Conservation (phyloP, 1,140 invertebrate species). For the Drosophila funebris region DNA sequence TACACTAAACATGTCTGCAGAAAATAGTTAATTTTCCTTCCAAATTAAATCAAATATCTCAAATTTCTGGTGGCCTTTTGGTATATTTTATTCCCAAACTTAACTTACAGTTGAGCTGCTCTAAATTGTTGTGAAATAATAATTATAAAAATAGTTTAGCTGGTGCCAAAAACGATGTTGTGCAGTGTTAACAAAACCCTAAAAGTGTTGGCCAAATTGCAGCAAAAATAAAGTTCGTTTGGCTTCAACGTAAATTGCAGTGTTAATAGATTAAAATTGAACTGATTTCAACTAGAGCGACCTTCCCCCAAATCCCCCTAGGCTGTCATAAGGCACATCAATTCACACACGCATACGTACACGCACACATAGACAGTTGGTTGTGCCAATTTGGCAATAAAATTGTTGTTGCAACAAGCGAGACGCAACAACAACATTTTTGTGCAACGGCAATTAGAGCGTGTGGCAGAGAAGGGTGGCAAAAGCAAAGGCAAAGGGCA, state of each 20-base stretch:
- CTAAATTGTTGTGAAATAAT: too few species aligned
- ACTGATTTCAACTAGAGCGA: neutral
- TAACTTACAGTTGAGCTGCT: too few species aligned
- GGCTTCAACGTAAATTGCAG: neutral
- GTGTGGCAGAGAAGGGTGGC: neutral
- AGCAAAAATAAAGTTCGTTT: neutral
- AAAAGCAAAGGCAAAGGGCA: neutral
- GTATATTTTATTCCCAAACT: too few species aligned
- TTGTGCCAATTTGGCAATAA: conserved; percentile 41
- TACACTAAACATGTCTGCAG: too few species aligned
- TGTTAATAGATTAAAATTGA: conserved; percentile 23
- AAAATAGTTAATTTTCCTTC: too few species aligned
- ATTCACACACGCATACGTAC: conserved; percentile 2
- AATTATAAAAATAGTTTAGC: too few species aligned
- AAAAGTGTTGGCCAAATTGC: neutral
- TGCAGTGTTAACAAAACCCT: neutral
- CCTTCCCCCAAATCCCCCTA: neutral
- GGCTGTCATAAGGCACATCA: conserved; percentile 18
- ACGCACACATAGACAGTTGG: neutral
- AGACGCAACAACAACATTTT: neutral
- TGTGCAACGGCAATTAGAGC: conserved; percentile 30
- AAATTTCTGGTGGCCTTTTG: too few species aligned
- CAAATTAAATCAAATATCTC: too few species aligned
- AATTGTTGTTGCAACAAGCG: conserved; percentile 35
- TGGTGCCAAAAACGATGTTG: too few species aligned